A percentile compares a stretch with the other conserved stretches of the same genome.
phyloP scores from a whole-genome alignment of 1,140 invertebrate genomes.

The Meteorus sp. region DNA sequence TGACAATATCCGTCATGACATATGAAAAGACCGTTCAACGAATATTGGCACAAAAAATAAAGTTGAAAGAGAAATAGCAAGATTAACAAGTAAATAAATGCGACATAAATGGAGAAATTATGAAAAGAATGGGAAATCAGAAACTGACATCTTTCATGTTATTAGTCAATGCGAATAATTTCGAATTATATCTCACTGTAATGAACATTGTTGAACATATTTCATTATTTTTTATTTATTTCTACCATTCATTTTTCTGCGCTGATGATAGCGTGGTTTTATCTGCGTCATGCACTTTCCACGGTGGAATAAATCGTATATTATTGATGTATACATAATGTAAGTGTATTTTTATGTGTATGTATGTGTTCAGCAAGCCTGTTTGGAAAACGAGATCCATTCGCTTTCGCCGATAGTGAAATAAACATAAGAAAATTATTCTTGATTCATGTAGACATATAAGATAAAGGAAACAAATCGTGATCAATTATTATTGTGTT shows the following conservation, averaged over 20 bases:
- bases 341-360: background rate
- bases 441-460: too few relatives aligned
- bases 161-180: too few relatives aligned
- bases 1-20: slow-evolving; percentile 15
- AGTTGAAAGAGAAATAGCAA: background rate
- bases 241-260: background rate
- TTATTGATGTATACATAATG: background rate
- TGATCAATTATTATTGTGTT: background rate
- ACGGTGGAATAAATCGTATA: slow-evolving; percentile 8
- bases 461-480: too few relatives aligned
- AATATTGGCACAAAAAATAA: slow-evolving; percentile 2
- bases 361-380: background rate
- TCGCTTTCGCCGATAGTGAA: slow-evolving; percentile 5
- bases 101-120: background rate
- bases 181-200: too few relatives aligned
- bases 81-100: background rate
- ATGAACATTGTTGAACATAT: too few relatives aligned
- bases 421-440: background rate
- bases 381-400: background rate
- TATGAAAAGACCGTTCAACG: background rate
- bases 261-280: too few relatives aligned
- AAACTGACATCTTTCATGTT: too few relatives aligned
- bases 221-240: background rate
- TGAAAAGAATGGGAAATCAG: background rate
- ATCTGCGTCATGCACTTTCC: slow-evolving; percentile 6